Percentiles rank a stretch among this genome's conserved stretches.
phyloP scores from a whole-genome alignment of 2,888 invertebrate species.

The Phyto melanocephala region DNA sequence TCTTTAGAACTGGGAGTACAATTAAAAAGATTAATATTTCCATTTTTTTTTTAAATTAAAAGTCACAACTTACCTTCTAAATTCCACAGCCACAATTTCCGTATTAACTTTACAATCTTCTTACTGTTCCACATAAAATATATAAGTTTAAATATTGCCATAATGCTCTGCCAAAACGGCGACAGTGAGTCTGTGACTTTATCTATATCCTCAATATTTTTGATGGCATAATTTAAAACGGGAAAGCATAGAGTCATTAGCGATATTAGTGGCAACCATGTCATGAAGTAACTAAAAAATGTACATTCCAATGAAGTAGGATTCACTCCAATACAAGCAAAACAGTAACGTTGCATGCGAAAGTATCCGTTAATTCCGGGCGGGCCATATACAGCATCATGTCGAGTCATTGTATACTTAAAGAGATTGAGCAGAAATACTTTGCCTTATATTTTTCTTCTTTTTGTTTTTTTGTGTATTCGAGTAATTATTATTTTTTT shows the following conservation, averaged over 20 bases:
- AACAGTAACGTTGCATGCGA: constrained; percentile 42
- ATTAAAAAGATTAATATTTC: too few species aligned
- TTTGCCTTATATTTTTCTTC: not conserved
- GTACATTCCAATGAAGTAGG: constrained; percentile 1
- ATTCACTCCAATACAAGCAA: constrained; percentile 32
- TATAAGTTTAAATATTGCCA: constrained; percentile 46
- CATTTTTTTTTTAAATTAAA: too few species aligned
- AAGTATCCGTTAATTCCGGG: constrained; percentile 40
- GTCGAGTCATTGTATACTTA: not conserved
- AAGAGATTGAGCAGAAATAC: not conserved
- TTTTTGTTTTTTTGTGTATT: not conserved
- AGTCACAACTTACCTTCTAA: constrained; percentile 42
- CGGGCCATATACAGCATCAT: not conserved
- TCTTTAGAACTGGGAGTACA: too few species aligned
- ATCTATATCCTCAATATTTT: constrained; percentile 50
- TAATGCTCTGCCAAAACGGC: constrained; percentile 50
- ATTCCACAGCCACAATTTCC: constrained; percentile 52
- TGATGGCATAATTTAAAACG: constrained; percentile 35
- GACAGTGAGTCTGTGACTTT: constrained; percentile 54
- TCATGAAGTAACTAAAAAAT: not conserved
- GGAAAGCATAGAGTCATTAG: not conserved
- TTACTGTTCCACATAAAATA: constrained; percentile 51
- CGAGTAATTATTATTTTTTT: not conserved
- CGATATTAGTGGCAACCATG: constrained; percentile 4
- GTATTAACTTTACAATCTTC: constrained; percentile 44